Base-by-base conservation (phyloP, 2,888 invertebrate species). In the Eristalis tenax region DNA sequence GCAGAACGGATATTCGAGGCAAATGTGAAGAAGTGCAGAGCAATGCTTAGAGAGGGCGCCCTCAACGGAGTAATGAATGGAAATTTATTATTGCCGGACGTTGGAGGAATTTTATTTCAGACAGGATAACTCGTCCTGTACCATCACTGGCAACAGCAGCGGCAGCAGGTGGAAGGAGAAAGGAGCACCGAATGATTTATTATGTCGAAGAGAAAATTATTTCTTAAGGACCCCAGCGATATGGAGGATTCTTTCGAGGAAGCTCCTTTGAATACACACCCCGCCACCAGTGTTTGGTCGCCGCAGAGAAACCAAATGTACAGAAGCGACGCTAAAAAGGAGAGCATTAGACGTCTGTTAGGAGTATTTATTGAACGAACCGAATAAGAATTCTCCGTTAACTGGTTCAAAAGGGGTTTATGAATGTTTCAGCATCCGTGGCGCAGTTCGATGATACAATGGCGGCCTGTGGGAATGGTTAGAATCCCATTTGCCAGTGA, bases 1-100 rank as follows among this genome's bases (percentile, higher is more conserved):
- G 22, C 13, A 56, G 22, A 77, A 68, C 28, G 61, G 50, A 76
- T 78, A 64, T 59, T 57, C 64, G 22, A 18, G n/a, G 56, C 35
- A 35, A 73, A 73, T 61, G 73, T 26, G 23, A 32, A 22, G 32
- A 32, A 13, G 6, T 18, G 22, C 8, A 5, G n/a, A 23, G 26
- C 26, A 22, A 23, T n/a, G 40, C 40, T 43, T 23, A 13, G 23
- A 1, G n/a, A 4, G 18, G 18, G 43, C 15, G 43, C 65, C 28
- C 56, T 71, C 71, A 68, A 64, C 76, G 57, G 57, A 64, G 56
- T 64, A 70, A 78, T 73, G 85, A 76, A 81, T 77, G 77, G 73
- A 76, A 73, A 77, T 85, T 77, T 69, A 77, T 85, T 81, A 80
- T 80, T 68, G 57, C 61, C 32, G 73, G 76, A 81, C 73, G 76